A percentile compares a stretch with the other conserved stretches of the same genome.
Evolutionary conservation across 2,888 invertebrate species (phyloP).

Genomic region (Fragum sueziense): DNA sequence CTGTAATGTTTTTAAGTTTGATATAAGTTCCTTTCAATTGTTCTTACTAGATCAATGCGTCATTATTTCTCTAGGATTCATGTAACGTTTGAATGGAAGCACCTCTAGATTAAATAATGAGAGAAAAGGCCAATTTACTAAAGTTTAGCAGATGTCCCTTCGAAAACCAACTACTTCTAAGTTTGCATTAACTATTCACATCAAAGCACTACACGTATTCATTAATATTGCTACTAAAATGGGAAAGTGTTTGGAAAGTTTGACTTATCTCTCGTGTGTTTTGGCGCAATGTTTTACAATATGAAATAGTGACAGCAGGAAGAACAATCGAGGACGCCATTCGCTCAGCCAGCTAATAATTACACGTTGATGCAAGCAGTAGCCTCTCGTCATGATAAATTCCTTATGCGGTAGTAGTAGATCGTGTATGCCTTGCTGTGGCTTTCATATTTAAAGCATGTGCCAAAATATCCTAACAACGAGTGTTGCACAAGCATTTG

Average conservation of each 20-base stretch:
- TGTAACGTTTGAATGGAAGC: too few relatives aligned
- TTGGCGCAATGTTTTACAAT: conserved; percentile 37
- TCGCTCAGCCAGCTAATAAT: background rate
- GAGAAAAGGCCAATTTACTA: too few relatives aligned
- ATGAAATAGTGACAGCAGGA: background rate
- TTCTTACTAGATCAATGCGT: too few relatives aligned
- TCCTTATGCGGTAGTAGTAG: background rate
- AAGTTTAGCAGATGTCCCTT: too few relatives aligned
- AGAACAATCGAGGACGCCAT: background rate
- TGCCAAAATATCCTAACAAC: conserved; percentile 16
- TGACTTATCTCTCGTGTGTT: conserved; percentile 22
- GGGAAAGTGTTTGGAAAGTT: conserved; percentile 24
- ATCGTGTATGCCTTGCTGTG: conserved; percentile 17
- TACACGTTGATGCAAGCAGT: conserved; percentile 18
- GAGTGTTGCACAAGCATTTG: too few relatives aligned
- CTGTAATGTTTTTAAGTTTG: too few relatives aligned
- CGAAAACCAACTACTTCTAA: too few relatives aligned
- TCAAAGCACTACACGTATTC: background rate
- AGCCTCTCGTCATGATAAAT: background rate
- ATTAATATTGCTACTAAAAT: conserved; percentile 9
- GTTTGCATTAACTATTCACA: background rate
- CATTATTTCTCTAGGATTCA: too few relatives aligned
- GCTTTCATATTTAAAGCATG: conserved; percentile 29
- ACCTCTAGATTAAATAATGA: too few relatives aligned
- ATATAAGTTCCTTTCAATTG: too few relatives aligned